Evolutionary conservation across 2,113 vertebrate species (phyloP).

Genomic region (Fulmarus glacialis): DNA sequence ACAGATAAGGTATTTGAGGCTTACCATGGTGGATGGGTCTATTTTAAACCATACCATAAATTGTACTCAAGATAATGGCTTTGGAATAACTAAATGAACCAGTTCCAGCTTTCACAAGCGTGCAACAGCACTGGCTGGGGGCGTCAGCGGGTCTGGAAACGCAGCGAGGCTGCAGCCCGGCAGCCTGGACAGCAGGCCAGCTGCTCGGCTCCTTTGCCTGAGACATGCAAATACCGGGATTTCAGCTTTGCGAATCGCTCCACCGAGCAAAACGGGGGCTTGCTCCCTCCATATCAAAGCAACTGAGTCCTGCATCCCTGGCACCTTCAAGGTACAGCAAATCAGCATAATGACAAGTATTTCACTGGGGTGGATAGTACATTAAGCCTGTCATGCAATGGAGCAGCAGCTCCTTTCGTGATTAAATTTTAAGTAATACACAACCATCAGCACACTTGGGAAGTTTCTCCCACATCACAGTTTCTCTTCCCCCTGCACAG

Average conservation of each 20-base stretch:
- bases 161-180: no score
- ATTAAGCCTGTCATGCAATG: no score
- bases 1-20: neutral
- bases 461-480: neutral
- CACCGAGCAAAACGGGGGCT: neutral
- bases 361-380: fast-evolving
- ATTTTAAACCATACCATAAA: neutral
- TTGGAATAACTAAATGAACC: neutral
- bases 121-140: fast-evolving
- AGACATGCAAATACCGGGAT: neutral
- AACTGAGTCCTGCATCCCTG: neutral
- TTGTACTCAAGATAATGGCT: neutral
- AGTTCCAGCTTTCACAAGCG: neutral
- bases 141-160: neutral
- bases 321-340: neutral
- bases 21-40: neutral
- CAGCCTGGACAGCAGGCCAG: no score
- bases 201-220: neutral
- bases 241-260: neutral
- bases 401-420: neutral
- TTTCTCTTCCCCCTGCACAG: neutral
- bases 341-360: fast-evolving
- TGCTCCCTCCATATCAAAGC: neutral
- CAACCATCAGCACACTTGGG: neutral
- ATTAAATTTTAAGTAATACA: neutral